Evolutionary conservation across 2,888 invertebrate species (phyloP), one percentile per base, ranked within the genome.

Genomic region (Drosophila birchii): DNA sequence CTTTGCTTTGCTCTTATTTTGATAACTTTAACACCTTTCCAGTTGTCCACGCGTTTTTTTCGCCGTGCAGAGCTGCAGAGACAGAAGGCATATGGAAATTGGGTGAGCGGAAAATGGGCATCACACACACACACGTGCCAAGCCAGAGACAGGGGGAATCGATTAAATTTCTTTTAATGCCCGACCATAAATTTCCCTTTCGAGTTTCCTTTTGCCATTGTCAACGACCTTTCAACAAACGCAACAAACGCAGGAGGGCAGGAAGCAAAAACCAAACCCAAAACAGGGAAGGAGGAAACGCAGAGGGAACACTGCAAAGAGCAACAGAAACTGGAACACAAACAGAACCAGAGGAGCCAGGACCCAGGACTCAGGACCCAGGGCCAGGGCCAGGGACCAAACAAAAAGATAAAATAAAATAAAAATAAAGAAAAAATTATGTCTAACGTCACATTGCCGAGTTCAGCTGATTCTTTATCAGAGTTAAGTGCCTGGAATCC

Each of bases 161-260:
- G 86, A 84, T 86, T 84, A 85, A 81, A 86, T 86, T 85, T 86
- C 74, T 81, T 66, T 84, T 85, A 82, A 86, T 84, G 78, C 74
- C 79, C 77, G 71, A 75, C 86, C 84, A 86, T 86, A 86, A 85
- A 86, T 85, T 81, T 80, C 70, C 76, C 76, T 84, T 80, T 79
- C 78, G 79, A 82, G 80, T 79, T 81, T 71, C 81, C 81, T 78
- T 78, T 75, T 29, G 47, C 45, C 66, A 51, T 66, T 69, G 68
- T 66, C 66, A 69, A 59, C 67, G 69, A 70, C 69, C 67, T 70
- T 59, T 70, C 67, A 67, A 20, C 63, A 16, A 36, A 34, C 32
- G 53, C 29, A 47, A 32, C 47, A 34, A 49, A 47, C 39, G 32
- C 34, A 34, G 45, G 18, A 45, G 51, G 51, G 32, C 60, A 41